phyloP scores from a whole-genome alignment of 2,113 vertebrate genomes.

The Myotis yumanensis region DNA sequence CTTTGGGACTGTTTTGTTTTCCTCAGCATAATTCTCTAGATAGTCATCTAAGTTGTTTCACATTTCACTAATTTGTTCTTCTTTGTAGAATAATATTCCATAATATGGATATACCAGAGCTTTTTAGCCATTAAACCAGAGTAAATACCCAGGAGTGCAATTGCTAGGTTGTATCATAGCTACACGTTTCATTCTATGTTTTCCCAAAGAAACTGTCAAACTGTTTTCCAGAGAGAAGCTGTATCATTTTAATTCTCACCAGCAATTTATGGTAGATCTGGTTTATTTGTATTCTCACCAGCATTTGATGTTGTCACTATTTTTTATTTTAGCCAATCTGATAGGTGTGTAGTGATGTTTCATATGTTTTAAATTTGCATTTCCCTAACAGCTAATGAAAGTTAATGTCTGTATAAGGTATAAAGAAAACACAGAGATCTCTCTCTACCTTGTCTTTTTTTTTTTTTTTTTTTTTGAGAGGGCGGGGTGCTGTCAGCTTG shows the following conservation, averaged over 20 bases:
- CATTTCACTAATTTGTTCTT: neutral
- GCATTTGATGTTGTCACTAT: neutral
- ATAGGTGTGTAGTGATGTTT: neutral
- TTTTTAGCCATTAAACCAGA: neutral
- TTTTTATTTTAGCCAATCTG: neutral
- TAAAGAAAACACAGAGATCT: neutral
- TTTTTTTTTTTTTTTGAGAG: neutral
- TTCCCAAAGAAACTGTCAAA: neutral
- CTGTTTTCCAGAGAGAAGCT: neutral
- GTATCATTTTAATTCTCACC: neutral
- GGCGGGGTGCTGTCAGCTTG: neutral
- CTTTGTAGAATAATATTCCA: neutral
- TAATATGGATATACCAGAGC: neutral
- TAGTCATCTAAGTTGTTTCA: neutral
- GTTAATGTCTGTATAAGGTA: neutral
- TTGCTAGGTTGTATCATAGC: neutral
- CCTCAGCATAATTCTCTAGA: neutral
- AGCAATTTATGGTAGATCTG: neutral
- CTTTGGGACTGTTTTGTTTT: neutral
- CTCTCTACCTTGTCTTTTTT: neutral
- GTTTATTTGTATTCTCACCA: neutral
- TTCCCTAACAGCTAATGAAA: neutral
- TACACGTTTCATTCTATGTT: neutral
- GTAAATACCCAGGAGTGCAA: neutral
- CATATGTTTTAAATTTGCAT: neutral